These are phyloP conservation scores for Heliangelus exortis DNA, from an alignment of 2,797 vertebrate genomes.

Conservation along the genomic window DNA sequence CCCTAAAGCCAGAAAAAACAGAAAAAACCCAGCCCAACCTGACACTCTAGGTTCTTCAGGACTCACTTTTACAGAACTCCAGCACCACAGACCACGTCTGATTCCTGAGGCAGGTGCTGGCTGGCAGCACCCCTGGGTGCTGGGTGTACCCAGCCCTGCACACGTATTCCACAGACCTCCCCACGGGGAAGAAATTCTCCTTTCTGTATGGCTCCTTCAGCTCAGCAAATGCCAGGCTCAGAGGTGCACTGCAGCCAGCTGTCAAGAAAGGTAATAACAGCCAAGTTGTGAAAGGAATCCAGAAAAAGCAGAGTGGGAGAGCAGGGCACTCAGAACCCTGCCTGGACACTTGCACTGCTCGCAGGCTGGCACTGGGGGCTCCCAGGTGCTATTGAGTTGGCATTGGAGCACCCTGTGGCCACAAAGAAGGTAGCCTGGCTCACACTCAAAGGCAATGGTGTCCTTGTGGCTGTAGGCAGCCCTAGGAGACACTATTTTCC, in stretches of 20 bases:
- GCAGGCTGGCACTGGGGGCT: constrained; percentile 63
- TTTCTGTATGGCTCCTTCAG: background rate
- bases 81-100: background rate
- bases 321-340: rapidly evolving
- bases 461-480: constrained; percentile 21
- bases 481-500: constrained; percentile 30
- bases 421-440: constrained; percentile 63
- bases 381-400: constrained; percentile 61
- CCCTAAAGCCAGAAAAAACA: background rate
- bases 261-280: background rate
- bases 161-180: background rate
- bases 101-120: constrained; percentile 17
- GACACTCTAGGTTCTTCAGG: rapidly evolving
- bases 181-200: background rate
- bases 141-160: background rate
- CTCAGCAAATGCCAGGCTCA: background rate
- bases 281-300: background rate
- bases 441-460: constrained; percentile 50
- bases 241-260: constrained; percentile 22
- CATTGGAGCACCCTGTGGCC: constrained; percentile 66
- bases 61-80: constrained; percentile 40
- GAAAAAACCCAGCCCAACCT: background rate
- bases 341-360: constrained; percentile 58
- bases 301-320: too few species aligned
- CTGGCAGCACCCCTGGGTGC: rapidly evolving